phyloP scores from a whole-genome alignment of 2,888 invertebrate species.

The Meandrusa payeni region DNA sequence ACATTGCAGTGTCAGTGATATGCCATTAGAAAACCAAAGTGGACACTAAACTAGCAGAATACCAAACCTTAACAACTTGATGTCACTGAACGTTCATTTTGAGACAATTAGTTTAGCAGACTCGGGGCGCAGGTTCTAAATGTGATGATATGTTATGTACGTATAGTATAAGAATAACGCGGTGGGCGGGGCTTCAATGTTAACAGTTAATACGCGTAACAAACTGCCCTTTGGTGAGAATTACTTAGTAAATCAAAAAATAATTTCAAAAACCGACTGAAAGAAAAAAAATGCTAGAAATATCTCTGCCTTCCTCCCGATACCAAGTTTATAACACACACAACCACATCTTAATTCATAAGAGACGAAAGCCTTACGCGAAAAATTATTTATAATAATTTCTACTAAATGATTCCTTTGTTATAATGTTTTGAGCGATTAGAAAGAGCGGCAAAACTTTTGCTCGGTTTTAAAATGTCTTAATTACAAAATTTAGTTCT shows the following conservation, averaged over 20 bases:
- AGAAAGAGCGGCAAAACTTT: constrained; percentile 19
- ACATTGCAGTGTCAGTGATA: too few species aligned
- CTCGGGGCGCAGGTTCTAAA: too few species aligned
- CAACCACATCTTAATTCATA: constrained; percentile 69
- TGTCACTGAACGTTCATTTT: too few species aligned
- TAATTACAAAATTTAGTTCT: too few species aligned
- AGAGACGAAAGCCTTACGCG: constrained; percentile 50
- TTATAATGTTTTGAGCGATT: constrained; percentile 30
- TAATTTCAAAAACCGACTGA: constrained; percentile 1
- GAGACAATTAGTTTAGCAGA: too few species aligned
- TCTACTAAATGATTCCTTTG: constrained; percentile 27
- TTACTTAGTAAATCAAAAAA: background rate
- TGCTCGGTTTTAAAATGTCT: constrained; percentile 4
- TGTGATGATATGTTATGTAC: too few species aligned
- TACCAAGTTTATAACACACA: constrained; percentile 46
- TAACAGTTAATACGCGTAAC: constrained; percentile 9
- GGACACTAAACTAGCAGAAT: too few species aligned
- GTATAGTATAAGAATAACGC: too few species aligned
- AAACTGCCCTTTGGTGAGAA: constrained; percentile 4
- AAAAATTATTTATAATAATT: constrained; percentile 34
- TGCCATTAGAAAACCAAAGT: too few species aligned
- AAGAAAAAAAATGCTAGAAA: constrained; percentile 47
- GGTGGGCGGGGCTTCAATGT: too few species aligned
- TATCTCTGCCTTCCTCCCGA: constrained; percentile 37
- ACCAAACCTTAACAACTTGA: too few species aligned